Conservation (phyloP, 2,888 invertebrate genomes). For the Hipparchia semele region DNA sequence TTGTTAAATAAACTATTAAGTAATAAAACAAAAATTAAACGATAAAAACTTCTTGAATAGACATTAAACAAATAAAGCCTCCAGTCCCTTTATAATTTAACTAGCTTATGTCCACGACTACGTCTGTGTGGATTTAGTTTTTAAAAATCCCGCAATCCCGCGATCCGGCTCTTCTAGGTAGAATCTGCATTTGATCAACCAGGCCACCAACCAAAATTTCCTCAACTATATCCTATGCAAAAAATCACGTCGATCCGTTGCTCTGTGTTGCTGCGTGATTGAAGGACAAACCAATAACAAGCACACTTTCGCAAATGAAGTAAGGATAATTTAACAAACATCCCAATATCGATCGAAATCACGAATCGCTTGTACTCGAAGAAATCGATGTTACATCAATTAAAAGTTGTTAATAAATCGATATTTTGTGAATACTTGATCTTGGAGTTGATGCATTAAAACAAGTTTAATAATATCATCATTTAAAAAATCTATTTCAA, state of each 20-base stretch:
- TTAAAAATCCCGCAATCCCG: too few relatives aligned
- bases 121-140: too few relatives aligned
- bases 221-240: too few relatives aligned
- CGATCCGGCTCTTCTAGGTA: too few relatives aligned
- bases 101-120: too few relatives aligned
- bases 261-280: too few relatives aligned
- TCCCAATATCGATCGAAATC: slow-evolving; percentile 22
- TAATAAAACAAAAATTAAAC: neutral
- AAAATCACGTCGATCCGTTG: too few relatives aligned
- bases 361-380: slow-evolving; percentile 33
- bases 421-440: slow-evolving; percentile 52
- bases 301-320: too few relatives aligned
- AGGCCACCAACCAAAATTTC: too few relatives aligned
- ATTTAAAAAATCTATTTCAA: neutral
- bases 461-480: neutral
- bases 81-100: too few relatives aligned
- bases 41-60: neutral
- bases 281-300: too few relatives aligned
- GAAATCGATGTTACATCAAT: slow-evolving; percentile 53
- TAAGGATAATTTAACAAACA: slow-evolving; percentile 17
- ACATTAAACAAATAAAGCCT: slow-evolving; percentile 4
- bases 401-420: slow-evolving; percentile 47
- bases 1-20: neutral
- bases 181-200: too few relatives aligned
- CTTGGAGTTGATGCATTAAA: slow-evolving; percentile 55